phyloP scores from a whole-genome alignment of 2,888 invertebrate genomes.

The Proisotoma minuta region DNA sequence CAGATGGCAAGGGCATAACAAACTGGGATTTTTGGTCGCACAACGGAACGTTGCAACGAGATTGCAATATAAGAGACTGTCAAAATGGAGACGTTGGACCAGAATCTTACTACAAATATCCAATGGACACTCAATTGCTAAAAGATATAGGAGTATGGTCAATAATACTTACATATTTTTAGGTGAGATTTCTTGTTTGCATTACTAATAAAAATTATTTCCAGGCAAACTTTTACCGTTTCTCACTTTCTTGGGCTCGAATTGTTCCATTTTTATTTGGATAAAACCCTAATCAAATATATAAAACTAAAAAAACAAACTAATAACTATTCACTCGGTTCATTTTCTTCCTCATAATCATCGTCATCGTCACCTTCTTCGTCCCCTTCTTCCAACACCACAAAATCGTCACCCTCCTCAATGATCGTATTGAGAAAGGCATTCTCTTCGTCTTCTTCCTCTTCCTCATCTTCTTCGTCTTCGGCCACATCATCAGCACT shows the following conservation, averaged over 20 bases:
- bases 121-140: not conserved
- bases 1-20: constrained; percentile 48
- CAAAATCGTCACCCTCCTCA: too few relatives aligned
- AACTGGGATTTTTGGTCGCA: constrained; percentile 52
- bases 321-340: too few relatives aligned
- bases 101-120: constrained; percentile 8
- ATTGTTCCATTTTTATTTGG: too few relatives aligned
- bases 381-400: too few relatives aligned
- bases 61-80: constrained; percentile 47
- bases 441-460: too few relatives aligned
- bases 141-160: constrained; percentile 5
- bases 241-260: constrained; percentile 12
- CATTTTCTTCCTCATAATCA: too few relatives aligned
- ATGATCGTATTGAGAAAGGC: too few relatives aligned
- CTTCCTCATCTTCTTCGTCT: too few relatives aligned
- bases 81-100: constrained; percentile 50
- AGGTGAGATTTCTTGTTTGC: not conserved
- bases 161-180: not conserved
- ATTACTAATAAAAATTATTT: not conserved
- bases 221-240: constrained; percentile 8
- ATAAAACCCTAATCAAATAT: too few relatives aligned
- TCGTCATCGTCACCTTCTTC: too few relatives aligned
- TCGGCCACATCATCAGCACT: too few relatives aligned
- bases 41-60: constrained; percentile 40
- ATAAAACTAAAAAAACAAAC: too few relatives aligned